Evolutionary conservation across 2,888 invertebrate species (phyloP), one percentile per base, ranked within the genome.

Genomic region (Mythimna pallens): DNA sequence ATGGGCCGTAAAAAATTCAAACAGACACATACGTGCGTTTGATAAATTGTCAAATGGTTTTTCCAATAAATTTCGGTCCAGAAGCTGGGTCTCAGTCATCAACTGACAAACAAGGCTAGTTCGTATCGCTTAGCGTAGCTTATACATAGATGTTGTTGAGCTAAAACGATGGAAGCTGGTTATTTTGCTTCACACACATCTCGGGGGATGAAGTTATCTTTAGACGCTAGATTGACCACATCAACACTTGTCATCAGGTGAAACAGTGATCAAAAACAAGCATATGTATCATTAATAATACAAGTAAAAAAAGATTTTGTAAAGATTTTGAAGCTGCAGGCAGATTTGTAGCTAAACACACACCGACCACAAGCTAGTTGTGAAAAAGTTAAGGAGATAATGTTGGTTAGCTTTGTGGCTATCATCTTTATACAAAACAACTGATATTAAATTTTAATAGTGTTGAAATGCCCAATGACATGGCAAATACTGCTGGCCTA

Each of bases 41-140:
- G n/a, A 17, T 6, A 59, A 7, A n/a, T 61, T 22, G 14, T 61
- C 40, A 36, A n/a, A 36, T 14, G 1, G 20, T 34, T 20, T 5
- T 30, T 30, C 1, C n/a, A 22, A 14, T 40, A 14, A 7, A 22
- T 58, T 61, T 14, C 59, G 61, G 14, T 40, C n/a, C 22, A 22
- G 22, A 17, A 22, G 14, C 40, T 14, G 40, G 40, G 40, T 8
- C 8, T 61, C 54, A 66, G 67, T 61, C 72, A 65, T 63, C 72
- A 66, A 59, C 62, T 77, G 70, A 79, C 64, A 64, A 57, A 79
- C 70, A 77, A 78, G 61, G 76, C 73, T 73, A 71, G 70, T 52
- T 54, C 55, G 47, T 76, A 71, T 73, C 47, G 80, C 67, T 80
- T 73, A 74, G 82, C 72, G 65, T 81, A 81, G 82, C 80, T 82